Evolutionary conservation across 2,888 invertebrate species (phyloP).

Genomic region (Cataglyphis altisquamis): DNA sequence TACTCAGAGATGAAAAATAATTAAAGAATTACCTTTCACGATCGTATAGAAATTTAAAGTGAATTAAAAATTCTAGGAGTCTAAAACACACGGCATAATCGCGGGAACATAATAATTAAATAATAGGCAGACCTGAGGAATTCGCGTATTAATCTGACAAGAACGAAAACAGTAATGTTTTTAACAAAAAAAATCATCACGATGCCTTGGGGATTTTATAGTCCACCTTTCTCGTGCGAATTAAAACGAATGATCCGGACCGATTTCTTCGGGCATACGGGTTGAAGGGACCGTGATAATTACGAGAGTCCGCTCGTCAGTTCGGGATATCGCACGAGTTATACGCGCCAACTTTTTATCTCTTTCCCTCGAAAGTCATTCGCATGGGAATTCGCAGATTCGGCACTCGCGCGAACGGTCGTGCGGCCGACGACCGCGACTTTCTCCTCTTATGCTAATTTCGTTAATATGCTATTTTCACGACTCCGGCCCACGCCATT

Average conservation of each 20-base stretch:
- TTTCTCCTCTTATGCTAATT: conserved; percentile 85
- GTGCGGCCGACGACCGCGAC: conserved; percentile 82
- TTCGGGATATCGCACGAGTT: conserved; percentile 45
- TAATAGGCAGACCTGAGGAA: neutral
- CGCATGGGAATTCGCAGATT: conserved; percentile 73
- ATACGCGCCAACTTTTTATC: conserved; percentile 48
- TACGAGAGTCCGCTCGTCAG: conserved; percentile 13
- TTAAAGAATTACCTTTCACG: neutral
- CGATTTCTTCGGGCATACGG: neutral
- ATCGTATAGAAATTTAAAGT: too few species aligned
- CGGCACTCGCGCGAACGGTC: conserved; percentile 71
- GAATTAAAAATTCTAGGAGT: neutral
- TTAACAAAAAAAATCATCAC: neutral
- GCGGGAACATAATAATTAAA: neutral
- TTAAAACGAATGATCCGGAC: neutral
- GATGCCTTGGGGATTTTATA: neutral
- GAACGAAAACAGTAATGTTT: neutral
- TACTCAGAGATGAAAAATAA: neutral
- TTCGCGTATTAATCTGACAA: neutral
- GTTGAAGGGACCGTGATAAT: neutral
- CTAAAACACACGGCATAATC: neutral
- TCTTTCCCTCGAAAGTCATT: conserved; percentile 54
- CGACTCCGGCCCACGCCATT: conserved; percentile 67
- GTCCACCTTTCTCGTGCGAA: neutral
- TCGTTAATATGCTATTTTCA: conserved; percentile 83